Evolutionary conservation across 2,888 invertebrate species (phyloP).

Genomic region (Mythimna vitellina): DNA sequence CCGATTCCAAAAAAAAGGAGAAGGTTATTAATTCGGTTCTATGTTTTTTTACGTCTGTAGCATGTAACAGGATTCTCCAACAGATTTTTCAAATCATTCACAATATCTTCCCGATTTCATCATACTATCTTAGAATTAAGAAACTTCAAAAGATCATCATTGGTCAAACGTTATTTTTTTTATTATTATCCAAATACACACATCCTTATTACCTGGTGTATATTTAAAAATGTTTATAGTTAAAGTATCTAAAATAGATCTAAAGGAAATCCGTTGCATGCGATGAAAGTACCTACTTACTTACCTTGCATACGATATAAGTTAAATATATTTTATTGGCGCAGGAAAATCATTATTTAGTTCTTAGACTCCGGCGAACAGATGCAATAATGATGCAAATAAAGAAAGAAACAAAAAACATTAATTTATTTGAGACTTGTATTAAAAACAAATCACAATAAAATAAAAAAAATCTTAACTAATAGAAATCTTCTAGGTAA

Average conservation of each 20-base stretch:
- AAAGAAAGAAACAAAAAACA: neutral
- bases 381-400: no score
- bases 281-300: slow-evolving; percentile 1
- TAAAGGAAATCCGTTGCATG: slow-evolving; percentile 4
- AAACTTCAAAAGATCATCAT: no score
- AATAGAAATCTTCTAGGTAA: no score
- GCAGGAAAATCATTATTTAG: neutral
- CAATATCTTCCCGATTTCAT: neutral
- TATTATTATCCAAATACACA: neutral
- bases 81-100: neutral
- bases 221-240: slow-evolving; percentile 11
- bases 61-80: neutral
- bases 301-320: neutral
- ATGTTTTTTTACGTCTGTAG: no score
- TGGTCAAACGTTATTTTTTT: neutral
- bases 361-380: neutral
- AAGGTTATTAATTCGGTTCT: no score
- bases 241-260: slow-evolving; percentile 21
- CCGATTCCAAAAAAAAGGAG: no score
- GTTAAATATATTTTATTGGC: neutral
- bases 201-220: slow-evolving; percentile 8
- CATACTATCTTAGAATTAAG: neutral
- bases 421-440: neutral
- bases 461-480: no score
- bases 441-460: no score